Evolutionary conservation across 23 tunicate species (phyloP), one percentile per base, ranked within the genome.

Genomic region (Styela clava): DNA sequence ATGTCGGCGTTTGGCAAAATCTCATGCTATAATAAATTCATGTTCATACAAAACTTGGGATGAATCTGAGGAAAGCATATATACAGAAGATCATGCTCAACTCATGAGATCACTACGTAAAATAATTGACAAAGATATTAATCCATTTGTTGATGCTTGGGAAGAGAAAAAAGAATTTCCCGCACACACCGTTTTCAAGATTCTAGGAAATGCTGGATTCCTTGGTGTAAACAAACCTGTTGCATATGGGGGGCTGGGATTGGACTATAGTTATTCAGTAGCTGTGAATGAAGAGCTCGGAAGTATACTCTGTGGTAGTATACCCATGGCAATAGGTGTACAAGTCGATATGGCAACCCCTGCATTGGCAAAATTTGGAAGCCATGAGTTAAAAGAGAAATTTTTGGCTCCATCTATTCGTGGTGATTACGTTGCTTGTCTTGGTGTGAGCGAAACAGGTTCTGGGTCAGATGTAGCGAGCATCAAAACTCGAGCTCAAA

Each of bases 331-430:
- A 19, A 67, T 96, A 24, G 97, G 97, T 2, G 94, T 96, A 2
- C 99, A 96, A 71, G 84, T 92, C 20, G 99, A 96, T 44, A 96
- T 96, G 99, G 99, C 99, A 21, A 96, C 99, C 12, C 99, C 99
- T 23, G 97, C 99, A 0, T 79, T 96, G 19, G 99, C 97, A 29
- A 83, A 82, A 91, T 96, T 83, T 74, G 99, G 99, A 51, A 85
- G 95, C 65, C 97, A 96, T 31, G 93, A 87, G 34, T 82, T 96
- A 61, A 85, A 89, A n/a, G 99, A 96, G 68, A 35, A 31, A 27
- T 96, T 96, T 78, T 82, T 96, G 32, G 86, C 84, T 61, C 99
- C 99, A 1, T 88, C 99, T 1, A 96, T 96, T 56, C 77, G 74
- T 63, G 99, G 99, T 28, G 99, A 96, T 33, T 78, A 84, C 85